Percentiles rank a stretch among this genome's conserved stretches.
phyloP scores from a whole-genome alignment of 2,113 vertebrate genomes.

The Elachura formosa region DNA sequence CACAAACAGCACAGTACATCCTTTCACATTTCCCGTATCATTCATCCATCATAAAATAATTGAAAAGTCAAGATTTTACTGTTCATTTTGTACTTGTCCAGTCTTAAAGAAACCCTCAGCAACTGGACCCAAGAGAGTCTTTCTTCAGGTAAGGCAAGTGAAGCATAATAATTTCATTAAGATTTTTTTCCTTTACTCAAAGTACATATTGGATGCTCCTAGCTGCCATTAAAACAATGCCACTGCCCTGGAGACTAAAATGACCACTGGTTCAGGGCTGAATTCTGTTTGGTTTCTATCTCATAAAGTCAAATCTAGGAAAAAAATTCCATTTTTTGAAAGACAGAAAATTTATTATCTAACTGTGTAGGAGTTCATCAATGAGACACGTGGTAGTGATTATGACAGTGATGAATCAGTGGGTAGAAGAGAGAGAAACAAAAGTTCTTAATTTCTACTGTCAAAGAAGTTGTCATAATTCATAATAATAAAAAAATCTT shows the following conservation, averaged over 20 bases:
- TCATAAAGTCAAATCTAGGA: neutral
- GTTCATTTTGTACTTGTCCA: neutral
- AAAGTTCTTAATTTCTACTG: neutral
- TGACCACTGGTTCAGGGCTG: neutral
- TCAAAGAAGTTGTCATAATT: neutral
- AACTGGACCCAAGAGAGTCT: neutral
- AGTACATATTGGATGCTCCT: neutral
- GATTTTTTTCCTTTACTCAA: neutral
- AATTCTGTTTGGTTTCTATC: neutral
- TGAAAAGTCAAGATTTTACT: neutral
- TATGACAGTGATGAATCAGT: neutral
- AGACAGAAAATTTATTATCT: neutral
- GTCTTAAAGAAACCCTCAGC: neutral
- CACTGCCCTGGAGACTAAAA: neutral
- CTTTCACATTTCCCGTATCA: neutral
- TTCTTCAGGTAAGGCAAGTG: neutral
- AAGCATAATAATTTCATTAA: neutral
- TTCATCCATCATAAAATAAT: accelerated
- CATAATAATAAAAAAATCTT: neutral
- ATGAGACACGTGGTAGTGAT: neutral
- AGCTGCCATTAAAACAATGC: neutral
- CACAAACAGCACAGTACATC: neutral
- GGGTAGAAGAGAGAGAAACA: neutral
- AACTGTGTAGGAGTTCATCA: neutral
- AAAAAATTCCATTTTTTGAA: neutral